phyloP scores from a whole-genome alignment of 2,888 invertebrate species.

The Fissipunctia ypsillon region DNA sequence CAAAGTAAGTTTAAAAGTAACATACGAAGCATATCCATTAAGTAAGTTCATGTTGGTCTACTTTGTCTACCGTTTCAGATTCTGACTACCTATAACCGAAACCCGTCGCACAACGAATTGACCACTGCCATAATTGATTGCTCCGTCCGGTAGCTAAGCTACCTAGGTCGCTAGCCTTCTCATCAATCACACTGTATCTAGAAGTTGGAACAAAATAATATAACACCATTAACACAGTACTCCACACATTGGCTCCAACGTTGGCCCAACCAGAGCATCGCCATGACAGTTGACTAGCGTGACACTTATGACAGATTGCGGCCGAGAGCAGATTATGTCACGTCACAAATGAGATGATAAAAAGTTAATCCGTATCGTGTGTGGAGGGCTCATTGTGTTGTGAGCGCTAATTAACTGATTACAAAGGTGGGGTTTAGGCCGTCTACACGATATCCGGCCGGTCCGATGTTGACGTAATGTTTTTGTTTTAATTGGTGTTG shows the following conservation, averaged over 20 bases:
- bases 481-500: constrained; percentile 38
- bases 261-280: constrained; percentile 60
- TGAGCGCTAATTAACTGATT: constrained; percentile 68
- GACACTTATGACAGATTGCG: constrained; percentile 84
- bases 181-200: constrained; percentile 32
- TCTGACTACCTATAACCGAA: not conserved
- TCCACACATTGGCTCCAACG: constrained; percentile 36
- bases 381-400: constrained; percentile 62
- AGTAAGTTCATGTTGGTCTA: no score
- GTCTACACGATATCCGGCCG: constrained; percentile 52
- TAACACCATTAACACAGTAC: constrained; percentile 31
- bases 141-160: not conserved
- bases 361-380: constrained; percentile 70
- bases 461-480: constrained; percentile 43
- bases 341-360: constrained; percentile 79
- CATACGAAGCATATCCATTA: no score
- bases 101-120: not conserved
- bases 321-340: constrained; percentile 84
- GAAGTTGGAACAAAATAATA: constrained; percentile 35
- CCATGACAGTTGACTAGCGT: constrained; percentile 77
- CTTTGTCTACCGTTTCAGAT: not conserved
- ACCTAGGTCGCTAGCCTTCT: not conserved
- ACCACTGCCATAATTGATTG: constrained; percentile 14
- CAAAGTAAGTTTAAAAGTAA: not conserved
- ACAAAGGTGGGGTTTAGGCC: constrained; percentile 58